Percentiles rank a stretch among this genome's conserved stretches.
These are phyloP conservation scores for Chrysodeixis includens DNA, from an alignment of 2,888 invertebrate genomes.

Conservation along the genomic window DNA sequence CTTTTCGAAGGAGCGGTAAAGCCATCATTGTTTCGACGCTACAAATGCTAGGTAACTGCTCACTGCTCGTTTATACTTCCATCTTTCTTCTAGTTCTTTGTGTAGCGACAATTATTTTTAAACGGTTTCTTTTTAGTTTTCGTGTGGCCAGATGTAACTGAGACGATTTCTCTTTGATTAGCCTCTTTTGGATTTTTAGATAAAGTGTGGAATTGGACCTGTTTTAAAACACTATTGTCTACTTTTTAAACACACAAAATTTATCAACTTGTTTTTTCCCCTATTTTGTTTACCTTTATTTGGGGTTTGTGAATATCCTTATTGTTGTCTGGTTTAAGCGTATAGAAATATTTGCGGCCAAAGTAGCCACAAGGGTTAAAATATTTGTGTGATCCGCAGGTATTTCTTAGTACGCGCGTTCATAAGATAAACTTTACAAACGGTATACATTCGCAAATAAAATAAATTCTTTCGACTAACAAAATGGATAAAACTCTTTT, in stretches of 20 bases:
- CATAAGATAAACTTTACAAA: neutral
- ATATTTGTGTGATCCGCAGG: slow-evolving; percentile 4
- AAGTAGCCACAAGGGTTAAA: slow-evolving; percentile 2
- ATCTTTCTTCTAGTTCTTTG: no score
- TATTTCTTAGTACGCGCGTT: neutral
- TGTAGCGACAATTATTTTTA: no score
- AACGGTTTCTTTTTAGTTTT: no score
- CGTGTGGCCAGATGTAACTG: no score
- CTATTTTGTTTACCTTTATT: neutral
- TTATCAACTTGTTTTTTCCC: no score
- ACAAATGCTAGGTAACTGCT: neutral
- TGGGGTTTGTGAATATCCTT: neutral
- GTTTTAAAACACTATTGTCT: no score
- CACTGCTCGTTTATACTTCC: no score
- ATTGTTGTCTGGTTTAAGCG: neutral
- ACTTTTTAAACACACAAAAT: no score
- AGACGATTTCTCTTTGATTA: no score
- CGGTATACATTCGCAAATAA: neutral
- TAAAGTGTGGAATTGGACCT: no score
- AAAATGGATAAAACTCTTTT: neutral
- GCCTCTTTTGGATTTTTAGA: no score
- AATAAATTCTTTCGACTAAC: neutral
- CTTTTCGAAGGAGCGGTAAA: neutral
- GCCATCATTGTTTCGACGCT: neutral
- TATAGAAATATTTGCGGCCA: neutral